Percentiles rank a stretch among this genome's conserved stretches.
These are phyloP conservation scores for Pseudanteris insignis DNA, from an alignment of 2,888 invertebrate genomes.

Conservation along the genomic window DNA sequence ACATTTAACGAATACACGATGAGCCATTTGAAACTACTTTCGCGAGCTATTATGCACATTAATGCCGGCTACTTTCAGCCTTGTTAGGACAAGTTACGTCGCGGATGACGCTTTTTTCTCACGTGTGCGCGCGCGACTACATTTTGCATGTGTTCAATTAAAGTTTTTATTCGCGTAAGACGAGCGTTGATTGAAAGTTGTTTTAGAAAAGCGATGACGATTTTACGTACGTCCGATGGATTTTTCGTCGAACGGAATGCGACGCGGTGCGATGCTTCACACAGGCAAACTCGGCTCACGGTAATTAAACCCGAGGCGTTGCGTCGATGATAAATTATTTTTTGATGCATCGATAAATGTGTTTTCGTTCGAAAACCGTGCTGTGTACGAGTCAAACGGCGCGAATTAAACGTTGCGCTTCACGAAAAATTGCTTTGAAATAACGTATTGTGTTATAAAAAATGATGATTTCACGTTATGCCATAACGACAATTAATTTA, in stretches of 20 bases:
- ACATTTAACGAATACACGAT: slow-evolving; percentile 42
- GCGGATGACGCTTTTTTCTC: slow-evolving; percentile 5
- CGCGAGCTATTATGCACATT: slow-evolving; percentile 43
- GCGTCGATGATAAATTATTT: slow-evolving; percentile 50
- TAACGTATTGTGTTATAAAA: too few relatives aligned
- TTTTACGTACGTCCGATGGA: slow-evolving; percentile 8
- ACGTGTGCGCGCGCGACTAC: slow-evolving; percentile 5
- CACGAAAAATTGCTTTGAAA: not conserved
- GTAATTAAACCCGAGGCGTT: slow-evolving; percentile 52
- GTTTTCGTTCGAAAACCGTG: slow-evolving; percentile 13
- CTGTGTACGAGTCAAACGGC: not conserved
- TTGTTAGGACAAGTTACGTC: slow-evolving; percentile 36
- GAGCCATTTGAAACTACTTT: slow-evolving; percentile 41
- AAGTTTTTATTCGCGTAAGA: slow-evolving; percentile 8
- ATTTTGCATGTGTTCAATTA: slow-evolving; percentile 20
- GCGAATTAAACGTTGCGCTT: not conserved
- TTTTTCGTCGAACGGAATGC: not conserved
- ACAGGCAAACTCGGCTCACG: slow-evolving; percentile 49
- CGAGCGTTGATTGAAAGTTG: slow-evolving; percentile 16
- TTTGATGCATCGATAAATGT: slow-evolving; percentile 47
- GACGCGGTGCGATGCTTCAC: slow-evolving; percentile 34
- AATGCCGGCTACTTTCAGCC: slow-evolving; percentile 41
- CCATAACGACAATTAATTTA: too few relatives aligned
- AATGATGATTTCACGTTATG: too few relatives aligned
- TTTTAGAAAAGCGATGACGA: slow-evolving; percentile 13